A percentile compares a stretch with the other conserved stretches of the same genome.
Evolutionary conservation across 2,888 invertebrate genomes (phyloP).

Genomic region (Cryptocheilus praepositus): DNA sequence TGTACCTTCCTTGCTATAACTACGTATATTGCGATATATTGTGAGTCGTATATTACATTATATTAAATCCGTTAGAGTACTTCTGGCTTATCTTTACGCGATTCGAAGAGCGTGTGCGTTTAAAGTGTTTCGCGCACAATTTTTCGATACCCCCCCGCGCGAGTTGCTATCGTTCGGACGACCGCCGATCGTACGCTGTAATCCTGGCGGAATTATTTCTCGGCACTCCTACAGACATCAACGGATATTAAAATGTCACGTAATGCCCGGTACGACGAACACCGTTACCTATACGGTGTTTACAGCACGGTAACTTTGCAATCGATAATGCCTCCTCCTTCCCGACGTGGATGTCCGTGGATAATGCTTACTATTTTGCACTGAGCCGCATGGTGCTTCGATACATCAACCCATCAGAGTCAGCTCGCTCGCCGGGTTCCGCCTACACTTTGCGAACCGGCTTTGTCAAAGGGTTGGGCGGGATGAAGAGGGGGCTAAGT

Average conservation of each 20-base stretch:
- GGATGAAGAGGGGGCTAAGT: slow-evolving; percentile 30
- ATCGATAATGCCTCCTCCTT: slow-evolving; percentile 33
- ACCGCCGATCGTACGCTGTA: no score
- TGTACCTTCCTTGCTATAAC: slow-evolving; percentile 8
- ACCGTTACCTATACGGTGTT: no score
- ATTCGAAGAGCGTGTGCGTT: slow-evolving; percentile 17
- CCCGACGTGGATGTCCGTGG: slow-evolving; percentile 7
- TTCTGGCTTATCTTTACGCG: slow-evolving; percentile 37
- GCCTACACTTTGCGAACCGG: slow-evolving; percentile 43
- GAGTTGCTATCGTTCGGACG: no score
- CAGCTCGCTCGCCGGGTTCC: slow-evolving; percentile 50
- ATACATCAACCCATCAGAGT: slow-evolving; percentile 45
- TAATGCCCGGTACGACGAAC: no score
- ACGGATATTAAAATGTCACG: no score
- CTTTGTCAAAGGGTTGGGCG: slow-evolving; percentile 16
- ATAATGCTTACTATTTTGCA: slow-evolving; percentile 4
- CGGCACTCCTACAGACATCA: no score
- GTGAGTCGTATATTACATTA: slow-evolving; percentile 56
- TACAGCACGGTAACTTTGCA: no score
- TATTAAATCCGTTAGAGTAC: slow-evolving; percentile 57
- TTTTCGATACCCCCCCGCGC: no score
- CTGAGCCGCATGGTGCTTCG: slow-evolving; percentile 18
- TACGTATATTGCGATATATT: slow-evolving; percentile 36
- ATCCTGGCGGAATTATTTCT: no score
- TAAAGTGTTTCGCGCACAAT: background rate